Conservation (phyloP, 2,113 vertebrate species). For the human (Homo sapiens) region GRCh38 chr5:128037001-128037500, state of each 20-base stretch:
- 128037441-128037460: conserved; percentile 38
- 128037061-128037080: neutral
- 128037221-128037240: neutral
- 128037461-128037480: neutral
- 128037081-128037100: neutral
- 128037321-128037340: conserved; percentile 6
- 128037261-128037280: conserved; percentile 9
- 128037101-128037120: neutral
- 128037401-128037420: conserved; percentile 51
- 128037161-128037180: conserved; percentile 3
- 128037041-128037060: neutral
- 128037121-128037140: neutral
- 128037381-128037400: conserved; percentile 38
- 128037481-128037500: conserved; percentile 45
- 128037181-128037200: neutral
- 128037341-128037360: conserved; percentile 45
- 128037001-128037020: neutral
- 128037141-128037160: conserved; percentile 11
- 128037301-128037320: conserved; percentile 51
- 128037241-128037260: neutral
- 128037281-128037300: conserved; percentile 45
- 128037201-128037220: neutral
- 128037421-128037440: conserved; percentile 34
- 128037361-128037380: neutral
- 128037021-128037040: neutral